Evolutionary conservation across 2,888 invertebrate genomes (phyloP).

Genomic region (Lottia gigantea): DNA sequence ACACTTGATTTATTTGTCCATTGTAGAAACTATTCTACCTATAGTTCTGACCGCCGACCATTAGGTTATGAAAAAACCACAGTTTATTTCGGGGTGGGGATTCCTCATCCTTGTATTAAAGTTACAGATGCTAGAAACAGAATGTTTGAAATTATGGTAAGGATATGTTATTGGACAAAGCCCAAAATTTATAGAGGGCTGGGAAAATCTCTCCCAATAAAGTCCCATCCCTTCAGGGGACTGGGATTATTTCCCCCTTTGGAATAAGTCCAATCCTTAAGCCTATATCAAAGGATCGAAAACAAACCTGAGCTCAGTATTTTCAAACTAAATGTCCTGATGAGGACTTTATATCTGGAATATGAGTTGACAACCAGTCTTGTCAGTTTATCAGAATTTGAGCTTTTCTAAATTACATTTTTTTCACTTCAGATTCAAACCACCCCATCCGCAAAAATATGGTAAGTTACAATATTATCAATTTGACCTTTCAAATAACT

Average conservation of each 20-base stretch:
- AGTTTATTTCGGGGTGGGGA: neutral
- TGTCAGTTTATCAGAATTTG: too few relatives aligned
- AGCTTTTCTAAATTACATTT: neutral
- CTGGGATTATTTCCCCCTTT: too few relatives aligned
- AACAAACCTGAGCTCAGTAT: too few relatives aligned
- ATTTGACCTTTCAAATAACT: too few relatives aligned
- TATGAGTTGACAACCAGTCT: too few relatives aligned
- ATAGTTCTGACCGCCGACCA: neutral
- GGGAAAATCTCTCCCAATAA: too few relatives aligned
- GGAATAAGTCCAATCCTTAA: too few relatives aligned
- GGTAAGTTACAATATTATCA: neutral
- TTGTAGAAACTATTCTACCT: neutral
- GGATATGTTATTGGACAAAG: neutral
- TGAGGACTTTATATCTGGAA: too few relatives aligned
- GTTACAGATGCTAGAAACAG: neutral
- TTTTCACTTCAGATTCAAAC: neutral
- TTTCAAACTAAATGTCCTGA: too few relatives aligned
- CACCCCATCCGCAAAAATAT: neutral
- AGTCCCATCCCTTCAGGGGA: too few relatives aligned
- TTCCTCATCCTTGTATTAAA: slow-evolving; percentile 2
- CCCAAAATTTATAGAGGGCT: too few relatives aligned
- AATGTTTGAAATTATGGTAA: slow-evolving; percentile 7
- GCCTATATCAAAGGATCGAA: too few relatives aligned
- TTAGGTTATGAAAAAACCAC: slow-evolving; percentile 1
- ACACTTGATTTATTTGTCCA: neutral